These are phyloP conservation scores for Neoaliturus tenellus DNA, from an alignment of 2,888 invertebrate genomes.

Conservation along the genomic window DNA sequence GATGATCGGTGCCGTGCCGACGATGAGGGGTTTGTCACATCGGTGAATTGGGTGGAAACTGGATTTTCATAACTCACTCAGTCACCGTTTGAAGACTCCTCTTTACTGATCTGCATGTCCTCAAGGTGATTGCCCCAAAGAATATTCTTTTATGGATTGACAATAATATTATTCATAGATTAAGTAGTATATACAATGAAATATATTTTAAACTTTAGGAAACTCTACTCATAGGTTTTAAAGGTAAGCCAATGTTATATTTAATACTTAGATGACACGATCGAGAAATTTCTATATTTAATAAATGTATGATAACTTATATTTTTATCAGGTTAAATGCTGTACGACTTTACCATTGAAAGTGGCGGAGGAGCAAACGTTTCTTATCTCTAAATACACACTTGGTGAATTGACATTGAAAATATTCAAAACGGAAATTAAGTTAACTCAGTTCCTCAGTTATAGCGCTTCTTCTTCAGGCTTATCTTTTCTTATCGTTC, in stretches of 20 bases:
- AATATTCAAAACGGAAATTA: constrained; percentile 30
- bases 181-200: no score
- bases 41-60: constrained; percentile 4
- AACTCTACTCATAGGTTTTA: no score
- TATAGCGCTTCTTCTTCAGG: not conserved
- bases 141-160: no score
- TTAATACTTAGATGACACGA: no score
- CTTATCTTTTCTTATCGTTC: not conserved
- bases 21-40: not conserved
- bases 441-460: not conserved
- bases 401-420: constrained; percentile 1
- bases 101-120: not conserved
- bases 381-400: constrained; percentile 13
- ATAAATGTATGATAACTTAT: no score
- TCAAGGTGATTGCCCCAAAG: no score
- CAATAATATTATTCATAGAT: no score
- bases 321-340: not conserved
- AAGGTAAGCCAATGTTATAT: no score
- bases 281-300: no score
- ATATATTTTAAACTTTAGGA: no score
- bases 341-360: not conserved
- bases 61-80: constrained; percentile 45
- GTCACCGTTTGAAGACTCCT: not conserved
- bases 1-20: not conserved
- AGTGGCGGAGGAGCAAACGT: not conserved